These are phyloP conservation scores for Caenorhabditis tropicalis DNA, from an alignment of 1,140 invertebrate species.

Conservation along the genomic window DNA sequence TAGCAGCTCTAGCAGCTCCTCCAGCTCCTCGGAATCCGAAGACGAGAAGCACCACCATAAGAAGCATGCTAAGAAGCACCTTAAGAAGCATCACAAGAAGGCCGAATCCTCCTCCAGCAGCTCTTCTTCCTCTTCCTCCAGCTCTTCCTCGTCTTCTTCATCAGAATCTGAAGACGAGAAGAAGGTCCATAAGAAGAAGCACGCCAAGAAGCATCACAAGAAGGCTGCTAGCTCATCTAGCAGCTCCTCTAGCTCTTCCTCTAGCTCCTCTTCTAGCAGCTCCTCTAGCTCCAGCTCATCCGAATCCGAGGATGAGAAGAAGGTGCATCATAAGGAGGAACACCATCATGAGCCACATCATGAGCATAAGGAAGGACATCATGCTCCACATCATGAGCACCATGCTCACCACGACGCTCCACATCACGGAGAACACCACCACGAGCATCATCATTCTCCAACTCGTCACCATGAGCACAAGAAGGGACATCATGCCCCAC, in stretches of 20 bases:
- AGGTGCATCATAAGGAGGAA: neutral
- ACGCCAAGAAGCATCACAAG: neutral
- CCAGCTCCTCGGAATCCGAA: neutral
- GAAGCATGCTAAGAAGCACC: conserved; percentile 22
- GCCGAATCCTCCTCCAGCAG: neutral
- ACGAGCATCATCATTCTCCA: too few species aligned
- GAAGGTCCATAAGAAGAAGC: neutral
- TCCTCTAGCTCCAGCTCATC: neutral
- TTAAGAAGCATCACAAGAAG: conserved; percentile 16
- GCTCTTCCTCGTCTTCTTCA: neutral
- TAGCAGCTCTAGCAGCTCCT: neutral
- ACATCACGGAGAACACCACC: neutral
- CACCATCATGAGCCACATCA: neutral
- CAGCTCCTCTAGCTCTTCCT: neutral
- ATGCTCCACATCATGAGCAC: neutral
- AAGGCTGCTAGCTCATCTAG: neutral
- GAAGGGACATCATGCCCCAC: neutral
- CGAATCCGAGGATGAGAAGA: neutral
- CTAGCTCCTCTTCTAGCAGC: neutral
- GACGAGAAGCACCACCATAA: conserved; percentile 2
- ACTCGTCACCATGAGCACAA: neutral
- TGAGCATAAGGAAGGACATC: neutral
- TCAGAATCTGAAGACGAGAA: neutral
- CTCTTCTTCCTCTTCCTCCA: neutral
- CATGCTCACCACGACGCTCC: neutral